Percentiles rank a stretch among this genome's conserved stretches.
Evolutionary conservation across 2,797 vertebrate species (phyloP).

Genomic region (Fundulus diaphanus): DNA sequence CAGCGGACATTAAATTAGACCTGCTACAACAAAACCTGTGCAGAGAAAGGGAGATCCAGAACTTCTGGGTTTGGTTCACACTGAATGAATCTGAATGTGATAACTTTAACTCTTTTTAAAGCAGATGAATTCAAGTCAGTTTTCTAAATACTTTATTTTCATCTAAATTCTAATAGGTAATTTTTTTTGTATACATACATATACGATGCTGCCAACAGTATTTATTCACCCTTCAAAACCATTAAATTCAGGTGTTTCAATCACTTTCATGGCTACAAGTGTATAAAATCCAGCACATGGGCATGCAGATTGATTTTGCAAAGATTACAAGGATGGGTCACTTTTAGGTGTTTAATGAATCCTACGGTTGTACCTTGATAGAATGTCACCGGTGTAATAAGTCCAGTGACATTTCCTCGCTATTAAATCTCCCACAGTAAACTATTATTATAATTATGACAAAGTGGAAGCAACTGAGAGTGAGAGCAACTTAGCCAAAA

Average conservation of each 20-base stretch:
- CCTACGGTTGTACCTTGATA: neutral
- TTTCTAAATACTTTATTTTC: neutral
- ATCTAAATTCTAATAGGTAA: neutral
- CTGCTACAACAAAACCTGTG: neutral
- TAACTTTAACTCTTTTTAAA: too few relatives aligned
- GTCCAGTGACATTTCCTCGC: neutral
- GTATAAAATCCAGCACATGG: neutral
- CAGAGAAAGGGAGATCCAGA: neutral
- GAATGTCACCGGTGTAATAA: neutral
- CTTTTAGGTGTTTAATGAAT: neutral
- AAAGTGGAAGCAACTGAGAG: neutral
- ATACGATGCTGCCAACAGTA: neutral
- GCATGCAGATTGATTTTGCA: neutral
- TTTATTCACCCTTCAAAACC: neutral
- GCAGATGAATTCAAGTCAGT: neutral
- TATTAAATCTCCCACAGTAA: too few relatives aligned
- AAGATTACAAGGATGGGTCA: neutral
- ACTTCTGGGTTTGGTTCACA: neutral
- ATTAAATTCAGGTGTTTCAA: neutral
- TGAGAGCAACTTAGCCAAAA: neutral
- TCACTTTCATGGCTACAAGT: neutral
- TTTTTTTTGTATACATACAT: neutral
- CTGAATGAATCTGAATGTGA: neutral
- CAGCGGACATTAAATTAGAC: neutral
- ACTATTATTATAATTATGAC: neutral